A percentile compares a stretch with the other conserved stretches of the same genome.
Evolutionary conservation across 1,140 invertebrate species (phyloP).

Genomic region (Daktulosphaira vitifoliae): DNA sequence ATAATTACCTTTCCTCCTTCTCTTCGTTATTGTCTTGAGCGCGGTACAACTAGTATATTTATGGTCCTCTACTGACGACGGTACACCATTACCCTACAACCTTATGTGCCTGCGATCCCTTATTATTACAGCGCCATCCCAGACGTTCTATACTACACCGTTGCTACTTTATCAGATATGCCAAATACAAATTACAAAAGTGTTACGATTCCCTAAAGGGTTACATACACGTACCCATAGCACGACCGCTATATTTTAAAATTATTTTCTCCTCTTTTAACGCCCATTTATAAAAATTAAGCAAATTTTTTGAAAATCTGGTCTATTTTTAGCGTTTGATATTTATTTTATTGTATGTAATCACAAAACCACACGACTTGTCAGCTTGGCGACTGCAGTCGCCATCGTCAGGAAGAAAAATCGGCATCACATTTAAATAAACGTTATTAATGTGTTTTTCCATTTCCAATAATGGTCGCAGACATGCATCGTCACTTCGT

Average conservation of each 20-base stretch:
- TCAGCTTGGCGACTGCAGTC: not conserved
- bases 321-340: no score
- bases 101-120: no score
- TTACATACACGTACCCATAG: no score
- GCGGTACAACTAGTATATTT: not conserved
- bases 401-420: not conserved
- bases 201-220: conserved; percentile 19
- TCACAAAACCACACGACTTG: conserved; percentile 12
- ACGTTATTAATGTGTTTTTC: conserved; percentile 26
- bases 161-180: not conserved
- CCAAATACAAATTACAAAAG: conserved; percentile 18
- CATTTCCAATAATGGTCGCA: conserved; percentile 1
- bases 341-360: no score
- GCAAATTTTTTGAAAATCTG: no score
- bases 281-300: no score
- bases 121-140: no score
- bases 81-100: no score
- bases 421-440: conserved; percentile 14
- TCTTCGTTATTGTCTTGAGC: not conserved
- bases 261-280: conserved; percentile 8
- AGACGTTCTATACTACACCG: no score
- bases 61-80: conserved; percentile 4
- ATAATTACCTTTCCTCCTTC: not conserved
- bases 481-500: conserved; percentile 25
- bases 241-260: conserved; percentile 23